Base-by-base conservation (phyloP, 2,113 vertebrate genomes). In the Oncorhynchus clarkii region DNA sequence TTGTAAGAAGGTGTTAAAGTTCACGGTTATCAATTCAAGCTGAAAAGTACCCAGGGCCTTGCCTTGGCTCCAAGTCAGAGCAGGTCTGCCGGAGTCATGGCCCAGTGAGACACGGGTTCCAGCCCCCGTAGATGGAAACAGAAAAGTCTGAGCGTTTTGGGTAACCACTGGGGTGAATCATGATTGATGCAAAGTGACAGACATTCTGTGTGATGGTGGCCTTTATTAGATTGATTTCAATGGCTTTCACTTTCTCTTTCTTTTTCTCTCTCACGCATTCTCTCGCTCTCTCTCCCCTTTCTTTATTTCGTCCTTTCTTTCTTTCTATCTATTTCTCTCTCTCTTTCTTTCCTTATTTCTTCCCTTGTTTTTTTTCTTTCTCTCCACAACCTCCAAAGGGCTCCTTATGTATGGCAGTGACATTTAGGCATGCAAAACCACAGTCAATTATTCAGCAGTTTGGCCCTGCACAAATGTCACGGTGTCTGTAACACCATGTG, bases 371-470 rank as follows among this genome's bases (percentile, higher is more conserved):
- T 16, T 16, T 2, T 54, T 54, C 51, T 54, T 82, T 87, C 26
- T 68, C 71, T 66, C 14, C 5, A 67, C 77, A 71, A 85, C 82
- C 77, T 82, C 81, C 64, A 11, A 73, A 67, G 54, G 66, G 80
- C 75, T 82, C 82, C 86, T 77, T 54, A 54, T 18, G 51, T 54
- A 87, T 88, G 85, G 89, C 87, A 31, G 74, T 93, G 92, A 93
- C 91, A 93, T 93, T 93, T 92, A 90, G 86, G 85, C 87, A 88
- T 89, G 89, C 86, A 89, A 87, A 92, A 86, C 79, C 73, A 80
- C 65, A 20, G 82, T 77, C 79, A 88, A 89, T 92, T 91, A 90
- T 91, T 89, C 84, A 88, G 74, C 87, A 82, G 81, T 80, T 85
- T 88, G 85, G 87, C 88, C 87, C 71, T 8, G 51, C 72, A 84